Percentiles rank a stretch among this genome's conserved stretches.
phyloP scores from a whole-genome alignment of 2,888 invertebrate species.

The Cabera pusaria region DNA sequence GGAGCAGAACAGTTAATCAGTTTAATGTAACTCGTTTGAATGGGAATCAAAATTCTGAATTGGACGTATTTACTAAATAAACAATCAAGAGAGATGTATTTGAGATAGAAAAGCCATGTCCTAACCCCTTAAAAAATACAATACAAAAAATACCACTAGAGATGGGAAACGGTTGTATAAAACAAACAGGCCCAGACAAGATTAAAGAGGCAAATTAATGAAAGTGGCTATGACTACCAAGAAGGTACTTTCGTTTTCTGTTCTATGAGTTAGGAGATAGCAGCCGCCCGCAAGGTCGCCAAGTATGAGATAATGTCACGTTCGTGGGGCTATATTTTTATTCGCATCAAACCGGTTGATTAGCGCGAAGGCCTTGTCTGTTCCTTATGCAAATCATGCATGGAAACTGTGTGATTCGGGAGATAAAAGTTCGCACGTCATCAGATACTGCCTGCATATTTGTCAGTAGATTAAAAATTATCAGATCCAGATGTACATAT shows the following conservation, averaged over 20 bases:
- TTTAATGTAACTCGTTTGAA: too few relatives aligned
- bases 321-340: slow-evolving; percentile 37
- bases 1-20: too few relatives aligned
- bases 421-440: slow-evolving; percentile 3
- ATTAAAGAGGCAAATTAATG: slow-evolving; percentile 27
- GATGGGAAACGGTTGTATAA: too few relatives aligned
- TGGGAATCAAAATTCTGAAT: too few relatives aligned
- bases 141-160: too few relatives aligned
- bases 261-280: slow-evolving; percentile 33
- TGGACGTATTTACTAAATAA: too few relatives aligned
- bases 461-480: too few relatives aligned
- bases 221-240: slow-evolving; percentile 28
- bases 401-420: slow-evolving; percentile 5
- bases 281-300: slow-evolving; percentile 50
- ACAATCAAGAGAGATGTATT: too few relatives aligned
- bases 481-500: too few relatives aligned
- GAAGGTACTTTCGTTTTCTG: slow-evolving; percentile 48
- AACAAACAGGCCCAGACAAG: slow-evolving; percentile 24
- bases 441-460: too few relatives aligned
- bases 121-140: too few relatives aligned
- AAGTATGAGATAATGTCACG: slow-evolving; percentile 46
- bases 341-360: slow-evolving; percentile 41
- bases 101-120: too few relatives aligned
- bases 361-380: slow-evolving; percentile 13
- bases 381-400: slow-evolving; percentile 20